Evolutionary conservation across 2,113 vertebrate genomes (phyloP), one percentile per base, ranked within the genome.

Genomic region (Carassius carassius): DNA sequence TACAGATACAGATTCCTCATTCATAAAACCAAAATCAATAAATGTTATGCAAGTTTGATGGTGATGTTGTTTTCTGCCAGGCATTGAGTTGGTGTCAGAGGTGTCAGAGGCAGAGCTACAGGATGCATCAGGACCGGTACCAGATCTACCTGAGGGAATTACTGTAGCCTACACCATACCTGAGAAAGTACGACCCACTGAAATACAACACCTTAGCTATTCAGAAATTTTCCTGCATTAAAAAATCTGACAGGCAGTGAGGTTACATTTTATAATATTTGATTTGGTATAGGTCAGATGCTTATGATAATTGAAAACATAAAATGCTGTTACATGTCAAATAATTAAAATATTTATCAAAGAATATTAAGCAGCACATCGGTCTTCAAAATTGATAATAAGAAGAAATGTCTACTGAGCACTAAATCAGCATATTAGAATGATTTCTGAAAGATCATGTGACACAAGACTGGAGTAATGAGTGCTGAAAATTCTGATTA

Each of bases 101-200:
- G 94, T 94, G 88, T 96, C 96, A 11, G 96, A 97, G 80, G 94
- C 94, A 12, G 98, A 99, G 89, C 87, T 98, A 85, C 92, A 96
- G 87, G 95, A 94, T 58, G 95, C 97, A 60, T 94, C 96, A 47
- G 97, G 96, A 67, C 91, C 94, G 0, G 86, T 96, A 75, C 97
- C 95, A 3, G 95, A 97, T 72, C 95, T 99, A 89, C 97, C 97
- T 3, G 94, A 97, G 79, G 98, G 98, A 90, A 99, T 99, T 90
- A 96, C 93, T 49, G 94, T 98, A 88, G 98, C 97, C 13, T 99
- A 98, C 89, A 98, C 97, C 84, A 92, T 99, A 89, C 98, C 98
- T 74, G 90, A 93, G 78, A 94, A 95, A 96, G 97, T 99, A 90
- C 78, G 83, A 13, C 16, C 21, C 60, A 35, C 62, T 73, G 12